Base-by-base conservation (phyloP, 2,797 vertebrate species). In the Telmatherina bonti region DNA sequence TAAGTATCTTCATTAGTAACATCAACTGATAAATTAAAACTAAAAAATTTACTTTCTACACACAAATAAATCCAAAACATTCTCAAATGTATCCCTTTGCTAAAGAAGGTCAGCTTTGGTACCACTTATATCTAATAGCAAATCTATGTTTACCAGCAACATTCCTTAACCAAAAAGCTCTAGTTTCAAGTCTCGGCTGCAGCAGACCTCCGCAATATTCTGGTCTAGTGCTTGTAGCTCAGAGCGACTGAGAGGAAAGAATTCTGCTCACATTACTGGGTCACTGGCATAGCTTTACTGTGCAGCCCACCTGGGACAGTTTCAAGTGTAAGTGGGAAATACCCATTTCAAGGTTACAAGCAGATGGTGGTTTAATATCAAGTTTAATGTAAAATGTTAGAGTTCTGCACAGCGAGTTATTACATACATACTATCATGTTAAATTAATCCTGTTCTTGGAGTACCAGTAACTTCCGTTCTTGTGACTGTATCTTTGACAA, bases 201-300 rank as follows among this genome's bases (percentile, higher is more conserved):
- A 61, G 83, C 22, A 22, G 65, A 54, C 62, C 67, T 77, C 65
- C 49, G 77, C 79, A 77, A 76, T 57, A 68, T 64, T 79, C 79
- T 65, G 73, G 62, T 75, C 67, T 36, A 27, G 36, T 57, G 70
- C 68, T 67, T 38, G 65, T 70, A 55, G 67, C 63, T 68, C 57
- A 18, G 62, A 88, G 62, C 76, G 36, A 54, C 88, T 84, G 67
- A 72, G 77, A 78, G 41, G 78, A 77, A 77, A 71, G 78, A 33
- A 54, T 78, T 67, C 79, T 72, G 61, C 85, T 92, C 88, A 84
- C 73, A 54, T 93, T 91, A 91, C 91, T 75, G 67, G 90, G 87
- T 91, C 89, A 88, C 58, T 11, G 84, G 85, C 82, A 72, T 87
- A 85, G 69, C 82, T 88, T 90, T 88, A 80, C 87, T 68, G 58